These are phyloP conservation scores for Pycnonotus jocosus DNA, from an alignment of 2,113 vertebrate genomes.

Conservation along the genomic window DNA sequence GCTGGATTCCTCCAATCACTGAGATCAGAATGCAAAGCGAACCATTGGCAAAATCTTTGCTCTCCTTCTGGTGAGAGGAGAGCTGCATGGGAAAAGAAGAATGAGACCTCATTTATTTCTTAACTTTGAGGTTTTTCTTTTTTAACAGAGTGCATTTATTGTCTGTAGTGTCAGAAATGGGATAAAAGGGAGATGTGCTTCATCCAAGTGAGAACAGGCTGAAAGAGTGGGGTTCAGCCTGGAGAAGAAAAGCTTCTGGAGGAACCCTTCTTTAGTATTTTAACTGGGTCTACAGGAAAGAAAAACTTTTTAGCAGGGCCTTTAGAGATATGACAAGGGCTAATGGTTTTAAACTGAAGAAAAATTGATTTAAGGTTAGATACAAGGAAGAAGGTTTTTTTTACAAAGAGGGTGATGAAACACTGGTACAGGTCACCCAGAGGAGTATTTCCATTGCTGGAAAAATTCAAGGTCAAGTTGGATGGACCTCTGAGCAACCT, in stretches of 20 bases:
- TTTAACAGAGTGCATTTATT: not conserved
- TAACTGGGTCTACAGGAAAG: not conserved
- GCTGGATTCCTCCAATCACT: fast-evolving
- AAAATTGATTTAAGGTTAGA: not conserved
- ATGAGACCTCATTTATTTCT: not conserved
- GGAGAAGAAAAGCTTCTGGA: not conserved
- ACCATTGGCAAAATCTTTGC: fast-evolving
- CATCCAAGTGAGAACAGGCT: not conserved
- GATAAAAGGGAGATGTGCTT: not conserved
- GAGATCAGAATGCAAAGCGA: not conserved
- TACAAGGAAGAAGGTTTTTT: not conserved
- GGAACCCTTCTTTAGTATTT: not conserved
- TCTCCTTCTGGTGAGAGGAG: not conserved
- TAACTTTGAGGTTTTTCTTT: not conserved
- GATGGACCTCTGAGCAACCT: not conserved
- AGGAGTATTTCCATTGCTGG: not conserved
- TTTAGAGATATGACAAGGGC: fast-evolving
- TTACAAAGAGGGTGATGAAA: not conserved
- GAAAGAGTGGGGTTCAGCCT: not conserved
- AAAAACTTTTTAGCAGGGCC: not conserved
- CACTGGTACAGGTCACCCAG: not conserved
- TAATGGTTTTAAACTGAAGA: not conserved
- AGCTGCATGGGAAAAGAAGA: not conserved
- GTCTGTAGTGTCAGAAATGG: not conserved
- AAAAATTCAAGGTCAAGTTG: not conserved